Base-by-base conservation (phyloP, 2,797 vertebrate species). In the Microctenopoma stevenorrisi region DNA sequence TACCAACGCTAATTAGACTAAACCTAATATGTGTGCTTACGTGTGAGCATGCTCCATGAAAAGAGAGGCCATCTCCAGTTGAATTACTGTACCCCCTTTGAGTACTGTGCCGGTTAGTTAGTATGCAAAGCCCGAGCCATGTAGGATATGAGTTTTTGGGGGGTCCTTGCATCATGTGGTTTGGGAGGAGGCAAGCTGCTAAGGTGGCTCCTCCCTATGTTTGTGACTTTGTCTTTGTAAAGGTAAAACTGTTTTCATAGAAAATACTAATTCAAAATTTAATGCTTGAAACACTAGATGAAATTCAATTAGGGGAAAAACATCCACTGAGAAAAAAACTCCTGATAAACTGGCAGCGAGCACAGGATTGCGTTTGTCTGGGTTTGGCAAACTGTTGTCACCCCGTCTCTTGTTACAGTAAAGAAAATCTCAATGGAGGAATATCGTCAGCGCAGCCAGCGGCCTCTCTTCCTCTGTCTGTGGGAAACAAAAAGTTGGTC, bases 1-100 rank as follows among this genome's bases (percentile, higher is more conserved):
- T 86, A 88, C 85, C 82, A 86, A 66, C 42, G 65, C 90, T 71
- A 91, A 78, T 95, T 94, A 93, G 86, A 80, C 79, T 92, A 93
- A 84, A 86, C 57, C 78, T 76, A 68, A 78, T 72, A 74, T 83
- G 70, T 70, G 61, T 73, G 60, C 74, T 55, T 81, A 68, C 63
- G 57, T 55, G 67, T 62, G 63, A 82, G 66, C 67, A 66, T 64
- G 67, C 70, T 76, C 63, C 73, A 66, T 79, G 76, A 81, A 86
- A 72, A 76, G 66, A 79, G 64, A 72, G 80, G 76, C 82, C 79
- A 80, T 81, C 82, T 88, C 68, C 61, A 72, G 81, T 80, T 88
- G 69, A 78, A 84, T 71, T 72, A 68, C 78, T 73, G 75, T 64
- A 66, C 71, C 81, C 69, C 84, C 82, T 81, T 57, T 78, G 81